Conservation (phyloP, 2,113 vertebrate species). For the Thalassoma bifasciatum region DNA sequence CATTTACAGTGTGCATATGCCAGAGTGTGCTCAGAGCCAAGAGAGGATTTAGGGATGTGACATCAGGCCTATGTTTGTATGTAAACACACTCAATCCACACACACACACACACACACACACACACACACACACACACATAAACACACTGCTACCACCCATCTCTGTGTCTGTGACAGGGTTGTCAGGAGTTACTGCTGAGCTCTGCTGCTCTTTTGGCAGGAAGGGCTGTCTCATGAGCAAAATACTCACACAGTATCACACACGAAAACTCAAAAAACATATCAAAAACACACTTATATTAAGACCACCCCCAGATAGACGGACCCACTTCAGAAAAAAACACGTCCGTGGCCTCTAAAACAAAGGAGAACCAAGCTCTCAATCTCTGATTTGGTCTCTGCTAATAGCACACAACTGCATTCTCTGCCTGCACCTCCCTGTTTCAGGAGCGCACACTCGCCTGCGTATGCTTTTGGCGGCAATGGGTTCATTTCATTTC, state of each 20-base stretch:
- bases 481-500: slow-evolving; percentile 66
- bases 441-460: background rate
- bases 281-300: background rate
- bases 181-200: slow-evolving; percentile 59
- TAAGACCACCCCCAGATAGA: background rate
- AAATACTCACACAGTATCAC: slow-evolving; percentile 7
- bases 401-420: background rate
- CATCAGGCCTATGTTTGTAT: slow-evolving; percentile 25
- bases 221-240: slow-evolving; percentile 41
- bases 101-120: slow-evolving; percentile 6
- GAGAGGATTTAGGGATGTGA: slow-evolving; percentile 54
- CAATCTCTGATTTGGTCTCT: slow-evolving; percentile 12
- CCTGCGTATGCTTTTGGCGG: slow-evolving; percentile 47
- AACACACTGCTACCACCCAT: slow-evolving; percentile 3
- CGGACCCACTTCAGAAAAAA: background rate
- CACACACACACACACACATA: slow-evolving; percentile 5
- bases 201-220: slow-evolving; percentile 38
- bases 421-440: slow-evolving; percentile 3
- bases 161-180: slow-evolving; percentile 47
- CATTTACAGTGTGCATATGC: background rate
- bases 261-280: background rate
- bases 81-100: slow-evolving; percentile 29
- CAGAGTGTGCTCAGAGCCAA: background rate
- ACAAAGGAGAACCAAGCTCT: slow-evolving; percentile 12
- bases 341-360: slow-evolving; percentile 13